phyloP scores from a whole-genome alignment of 2,888 invertebrate species.

The Schizotus pectinicornis region DNA sequence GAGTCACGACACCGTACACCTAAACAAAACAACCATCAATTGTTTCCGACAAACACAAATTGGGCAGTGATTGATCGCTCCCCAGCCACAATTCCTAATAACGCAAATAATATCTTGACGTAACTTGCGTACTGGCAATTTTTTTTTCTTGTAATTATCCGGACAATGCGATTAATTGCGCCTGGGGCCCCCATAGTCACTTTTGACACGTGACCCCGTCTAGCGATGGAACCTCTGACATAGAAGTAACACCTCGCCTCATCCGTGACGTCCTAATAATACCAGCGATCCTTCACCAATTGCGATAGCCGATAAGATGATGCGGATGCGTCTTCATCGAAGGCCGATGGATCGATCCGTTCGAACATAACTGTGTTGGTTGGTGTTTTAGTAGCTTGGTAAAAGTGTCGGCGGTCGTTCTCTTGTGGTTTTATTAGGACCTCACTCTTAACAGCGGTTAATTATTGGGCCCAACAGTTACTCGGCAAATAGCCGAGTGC shows the following conservation, averaged over 20 bases:
- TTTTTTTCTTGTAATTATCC: constrained; percentile 11
- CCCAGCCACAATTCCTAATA: constrained; percentile 6
- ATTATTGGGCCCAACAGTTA: too few relatives aligned
- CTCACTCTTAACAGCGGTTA: too few relatives aligned
- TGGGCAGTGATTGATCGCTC: too few relatives aligned
- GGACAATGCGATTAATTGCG: constrained; percentile 30
- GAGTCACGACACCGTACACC: background rate
- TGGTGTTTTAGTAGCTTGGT: constrained; percentile 28
- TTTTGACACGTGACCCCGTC: constrained; percentile 30
- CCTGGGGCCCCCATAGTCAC: constrained; percentile 16
- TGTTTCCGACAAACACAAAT: too few relatives aligned
- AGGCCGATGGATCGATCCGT: constrained; percentile 29
- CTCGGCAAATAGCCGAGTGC: too few relatives aligned
- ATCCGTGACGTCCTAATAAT: constrained; percentile 37
- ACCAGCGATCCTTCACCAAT: constrained; percentile 30
- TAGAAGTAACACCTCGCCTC: constrained; percentile 36
- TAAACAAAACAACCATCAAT: too few relatives aligned
- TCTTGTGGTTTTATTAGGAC: too few relatives aligned
- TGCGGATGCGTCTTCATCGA: constrained; percentile 36
- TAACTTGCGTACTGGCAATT: background rate
- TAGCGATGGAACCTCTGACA: constrained; percentile 30
- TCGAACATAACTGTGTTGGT: constrained; percentile 26
- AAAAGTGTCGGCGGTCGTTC: constrained; percentile 24
- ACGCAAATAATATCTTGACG: constrained; percentile 13
- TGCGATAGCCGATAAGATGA: too few relatives aligned